phyloP scores from a whole-genome alignment of 2,797 vertebrate genomes.

The Melanotaenia maccullochi region DNA sequence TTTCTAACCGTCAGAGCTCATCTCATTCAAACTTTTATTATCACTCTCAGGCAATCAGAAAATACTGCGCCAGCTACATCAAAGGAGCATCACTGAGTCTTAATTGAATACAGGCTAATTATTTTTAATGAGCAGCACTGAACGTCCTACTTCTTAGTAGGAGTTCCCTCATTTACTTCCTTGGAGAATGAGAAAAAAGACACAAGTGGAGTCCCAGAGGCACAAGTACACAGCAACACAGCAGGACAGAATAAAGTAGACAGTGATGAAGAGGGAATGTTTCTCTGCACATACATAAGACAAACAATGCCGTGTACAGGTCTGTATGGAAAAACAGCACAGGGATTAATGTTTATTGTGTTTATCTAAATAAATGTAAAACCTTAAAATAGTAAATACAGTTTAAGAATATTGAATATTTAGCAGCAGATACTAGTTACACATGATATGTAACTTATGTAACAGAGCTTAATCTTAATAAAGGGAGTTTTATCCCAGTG shows the following conservation, averaged over 20 bases:
- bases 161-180: conserved; percentile 55
- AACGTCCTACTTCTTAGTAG: conserved; percentile 63
- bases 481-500: not conserved
- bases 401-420: not conserved
- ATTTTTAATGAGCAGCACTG: conserved; percentile 80
- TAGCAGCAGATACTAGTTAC: not conserved
- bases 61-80: conserved; percentile 57
- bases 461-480: not conserved
- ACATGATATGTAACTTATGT: not conserved
- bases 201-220: conserved; percentile 56
- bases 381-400: not conserved
- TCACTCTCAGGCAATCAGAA: conserved; percentile 37
- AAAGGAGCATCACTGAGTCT: conserved; percentile 66
- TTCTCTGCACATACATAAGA: conserved; percentile 18
- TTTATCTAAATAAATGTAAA: conserved; percentile 11
- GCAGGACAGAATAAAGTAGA: conserved; percentile 41
- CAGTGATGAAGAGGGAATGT: conserved; percentile 16
- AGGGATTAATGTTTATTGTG: conserved; percentile 6
- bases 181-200: conserved; percentile 39
- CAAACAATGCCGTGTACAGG: conserved; percentile 38
- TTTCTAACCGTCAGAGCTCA: conserved; percentile 20
- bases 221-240: conserved; percentile 58
- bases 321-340: not conserved
- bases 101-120: conserved; percentile 82
- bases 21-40: conserved; percentile 40